These are phyloP conservation scores for Chalcosyrphus nemorum DNA, from an alignment of 2,888 invertebrate species.

Conservation along the genomic window DNA sequence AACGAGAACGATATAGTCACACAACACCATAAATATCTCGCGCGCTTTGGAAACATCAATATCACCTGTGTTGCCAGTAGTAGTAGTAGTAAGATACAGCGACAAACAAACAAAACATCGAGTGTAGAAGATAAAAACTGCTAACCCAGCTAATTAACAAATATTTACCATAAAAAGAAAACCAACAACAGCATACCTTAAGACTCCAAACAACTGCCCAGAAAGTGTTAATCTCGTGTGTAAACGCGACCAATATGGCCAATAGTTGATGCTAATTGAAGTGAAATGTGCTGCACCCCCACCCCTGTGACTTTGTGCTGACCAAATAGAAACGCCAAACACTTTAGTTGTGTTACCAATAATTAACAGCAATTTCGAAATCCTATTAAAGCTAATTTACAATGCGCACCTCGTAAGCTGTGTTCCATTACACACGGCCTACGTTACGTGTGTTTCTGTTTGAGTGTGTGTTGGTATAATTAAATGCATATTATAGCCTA, in stretches of 20 bases:
- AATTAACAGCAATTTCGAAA: slow-evolving; percentile 71
- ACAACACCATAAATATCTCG: slow-evolving; percentile 12
- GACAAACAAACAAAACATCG: neutral
- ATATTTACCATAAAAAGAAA: slow-evolving; percentile 54
- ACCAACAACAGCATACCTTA: slow-evolving; percentile 23
- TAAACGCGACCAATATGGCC: slow-evolving; percentile 57
- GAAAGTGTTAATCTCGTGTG: slow-evolving; percentile 41
- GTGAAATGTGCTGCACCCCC: slow-evolving; percentile 57
- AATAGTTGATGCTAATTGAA: slow-evolving; percentile 68
- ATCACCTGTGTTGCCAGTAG: neutral
- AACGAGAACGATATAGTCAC: slow-evolving; percentile 14
- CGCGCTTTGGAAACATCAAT: neutral
- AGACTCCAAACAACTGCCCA: neutral
- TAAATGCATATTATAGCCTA: slow-evolving; percentile 67
- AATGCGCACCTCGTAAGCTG: slow-evolving; percentile 61
- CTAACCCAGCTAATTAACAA: slow-evolving; percentile 59
- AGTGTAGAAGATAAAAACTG: slow-evolving; percentile 24
- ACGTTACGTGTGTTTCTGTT: neutral
- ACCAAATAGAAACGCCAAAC: slow-evolving; percentile 53
- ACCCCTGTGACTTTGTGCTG: neutral
- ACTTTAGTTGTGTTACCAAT: slow-evolving; percentile 69
- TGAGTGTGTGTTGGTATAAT: slow-evolving; percentile 38
- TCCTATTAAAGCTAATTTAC: slow-evolving; percentile 68
- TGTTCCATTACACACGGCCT: slow-evolving; percentile 39
- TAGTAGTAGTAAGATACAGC: neutral